Percentiles rank a stretch among this genome's conserved stretches.
Conservation (phyloP, 1,140 invertebrate species). For the Drosophila kanapiae region DNA sequence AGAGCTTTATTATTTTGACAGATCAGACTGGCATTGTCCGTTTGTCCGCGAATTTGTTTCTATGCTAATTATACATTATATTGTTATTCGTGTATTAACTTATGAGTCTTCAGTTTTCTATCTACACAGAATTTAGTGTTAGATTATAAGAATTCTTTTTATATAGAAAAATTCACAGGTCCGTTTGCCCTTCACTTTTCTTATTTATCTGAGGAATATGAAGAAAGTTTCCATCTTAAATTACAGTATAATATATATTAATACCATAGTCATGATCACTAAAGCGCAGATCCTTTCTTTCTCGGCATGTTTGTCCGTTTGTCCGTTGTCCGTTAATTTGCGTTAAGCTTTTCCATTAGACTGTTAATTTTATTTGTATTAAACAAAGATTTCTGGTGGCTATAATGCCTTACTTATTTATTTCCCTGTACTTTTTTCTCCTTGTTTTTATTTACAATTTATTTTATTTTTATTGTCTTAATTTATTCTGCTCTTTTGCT, state of each 20-base stretch:
- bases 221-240: background rate
- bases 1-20: background rate
- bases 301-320: too few relatives aligned
- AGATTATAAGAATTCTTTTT: background rate
- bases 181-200: background rate
- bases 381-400: background rate
- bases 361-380: background rate
- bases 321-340: background rate
- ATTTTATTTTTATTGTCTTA: constrained; percentile 38
- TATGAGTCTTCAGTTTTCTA: background rate
- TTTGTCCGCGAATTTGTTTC: background rate
- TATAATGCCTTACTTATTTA: background rate
- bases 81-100: background rate
- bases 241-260: background rate
- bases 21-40: background rate
- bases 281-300: too few relatives aligned
- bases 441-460: background rate
- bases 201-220: background rate
- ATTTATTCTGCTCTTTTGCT: constrained; percentile 75
- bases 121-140: background rate
- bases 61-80: background rate
- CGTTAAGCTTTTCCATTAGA: background rate
- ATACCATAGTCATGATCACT: background rate
- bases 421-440: background rate
- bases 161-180: background rate